These are phyloP conservation scores for Colius striatus DNA, from an alignment of 2,113 vertebrate genomes.

Conservation along the genomic window DNA sequence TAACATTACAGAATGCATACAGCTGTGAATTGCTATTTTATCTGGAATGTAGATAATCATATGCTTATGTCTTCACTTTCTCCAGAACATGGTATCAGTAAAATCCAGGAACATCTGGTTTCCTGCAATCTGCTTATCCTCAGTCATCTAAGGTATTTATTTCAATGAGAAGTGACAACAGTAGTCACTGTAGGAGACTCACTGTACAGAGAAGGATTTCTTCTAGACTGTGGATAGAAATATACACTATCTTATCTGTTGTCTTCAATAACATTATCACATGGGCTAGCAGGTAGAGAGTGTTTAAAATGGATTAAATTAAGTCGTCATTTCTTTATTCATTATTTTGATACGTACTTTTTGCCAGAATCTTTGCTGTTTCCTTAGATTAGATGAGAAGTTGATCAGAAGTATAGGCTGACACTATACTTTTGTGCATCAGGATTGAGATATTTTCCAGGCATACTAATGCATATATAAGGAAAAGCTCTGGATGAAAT, in stretches of 20 bases:
- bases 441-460: not conserved
- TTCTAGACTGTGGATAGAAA: not conserved
- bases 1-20: not conserved
- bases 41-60: not conserved
- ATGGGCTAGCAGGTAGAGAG: not conserved
- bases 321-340: not conserved
- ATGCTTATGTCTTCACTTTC: not conserved
- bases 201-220: not conserved
- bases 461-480: not conserved
- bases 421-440: not conserved
- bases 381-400: not conserved
- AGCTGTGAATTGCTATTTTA: not conserved
- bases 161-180: not conserved
- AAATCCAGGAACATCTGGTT: not conserved
- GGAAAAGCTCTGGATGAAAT: not conserved
- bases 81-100: not conserved
- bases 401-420: not conserved
- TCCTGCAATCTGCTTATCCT: not conserved
- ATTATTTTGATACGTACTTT: rapidly evolving
- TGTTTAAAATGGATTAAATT: not conserved
- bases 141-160: not conserved
- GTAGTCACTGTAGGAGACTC: not conserved
- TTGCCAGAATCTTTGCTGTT: not conserved
- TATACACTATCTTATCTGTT: not conserved
- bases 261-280: not conserved